Base-by-base conservation (phyloP, 2,113 vertebrate genomes). In the Leptobrachium leishanense region DNA sequence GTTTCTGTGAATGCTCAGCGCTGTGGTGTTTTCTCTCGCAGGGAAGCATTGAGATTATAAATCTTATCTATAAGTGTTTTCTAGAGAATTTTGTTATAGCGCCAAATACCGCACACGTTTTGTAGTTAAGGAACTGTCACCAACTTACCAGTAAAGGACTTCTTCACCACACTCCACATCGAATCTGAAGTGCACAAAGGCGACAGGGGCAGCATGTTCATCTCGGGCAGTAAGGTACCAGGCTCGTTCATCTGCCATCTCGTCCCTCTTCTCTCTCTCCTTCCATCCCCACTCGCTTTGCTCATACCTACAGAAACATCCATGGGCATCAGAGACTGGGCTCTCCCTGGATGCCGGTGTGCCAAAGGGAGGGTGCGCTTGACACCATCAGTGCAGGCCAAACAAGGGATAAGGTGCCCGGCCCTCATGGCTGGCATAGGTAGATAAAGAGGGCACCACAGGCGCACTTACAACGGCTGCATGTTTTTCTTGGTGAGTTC, bases 231-330 rank as follows among this genome's bases (percentile, higher is more conserved):
- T 87, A 7, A 98, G 93, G 86, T 96, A 98, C 96, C 95, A 97
- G 31, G 96, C 96, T 31, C 95, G 89, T 82, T 96, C 96, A 0
- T 97, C 96, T 0, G 92, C 93, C 94, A 98, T 94, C 84, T 98
- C 96, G 7, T 97, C 96, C 2, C 93, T 88, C 76, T 98, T 98
- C 85, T 97, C 95, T 43, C 95, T 88, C 81, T 98, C 96, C 83
- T 97, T 97, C 96, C 96, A 97, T 2, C 96, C 96, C 96, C 95
- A 96, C 81, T 96, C 95, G 0, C 96, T 98, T 83, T 96, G 95
- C 88, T 96, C 94, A 0, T 97, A 97, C 87, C 96, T 98, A 68
- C 4, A 41, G 70, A 15, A 57, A 9, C 42, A 59, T 59, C 55
- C 55, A 59, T 59, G 55, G 55, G 55, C 55, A 59, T 59, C 55